A percentile compares a stretch with the other conserved stretches of the same genome.
These are phyloP conservation scores for Platycheirus rosarum DNA, from an alignment of 2,888 invertebrate genomes.

Conservation along the genomic window DNA sequence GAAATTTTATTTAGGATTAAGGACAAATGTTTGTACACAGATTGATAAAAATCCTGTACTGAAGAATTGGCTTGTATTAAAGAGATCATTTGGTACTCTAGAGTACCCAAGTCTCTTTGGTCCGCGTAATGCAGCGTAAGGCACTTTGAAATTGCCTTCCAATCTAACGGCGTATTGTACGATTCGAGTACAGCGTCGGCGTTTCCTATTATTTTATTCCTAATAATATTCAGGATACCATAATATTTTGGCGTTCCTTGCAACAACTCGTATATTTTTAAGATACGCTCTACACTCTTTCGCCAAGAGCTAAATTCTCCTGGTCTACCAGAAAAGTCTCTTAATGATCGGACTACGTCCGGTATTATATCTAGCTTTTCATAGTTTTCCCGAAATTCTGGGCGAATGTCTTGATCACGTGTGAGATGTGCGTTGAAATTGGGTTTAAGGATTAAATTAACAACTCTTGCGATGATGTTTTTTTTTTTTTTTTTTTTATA, in stretches of 20 bases:
- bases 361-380: neutral
- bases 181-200: neutral
- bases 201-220: neutral
- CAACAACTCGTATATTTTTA: neutral
- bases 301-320: slow-evolving; percentile 1
- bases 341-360: neutral
- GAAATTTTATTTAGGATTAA: neutral
- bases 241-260: slow-evolving; percentile 1
- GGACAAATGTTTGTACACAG: neutral
- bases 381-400: neutral
- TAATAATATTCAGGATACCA: neutral
- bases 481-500: too few species aligned
- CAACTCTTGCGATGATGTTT: neutral
- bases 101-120: neutral
- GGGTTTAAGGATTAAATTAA: neutral
- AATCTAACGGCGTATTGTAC: neutral
- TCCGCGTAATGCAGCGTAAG: slow-evolving; percentile 3
- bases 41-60: slow-evolving; percentile 1
- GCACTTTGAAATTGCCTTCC: slow-evolving; percentile 1
- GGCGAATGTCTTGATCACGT: neutral
- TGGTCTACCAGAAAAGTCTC: neutral
- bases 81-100: slow-evolving; percentile 1
- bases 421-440: neutral
- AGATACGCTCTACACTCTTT: slow-evolving; percentile 5
- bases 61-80: neutral